Conservation (phyloP, 2,113 vertebrate genomes). For the Petroica traversi region DNA sequence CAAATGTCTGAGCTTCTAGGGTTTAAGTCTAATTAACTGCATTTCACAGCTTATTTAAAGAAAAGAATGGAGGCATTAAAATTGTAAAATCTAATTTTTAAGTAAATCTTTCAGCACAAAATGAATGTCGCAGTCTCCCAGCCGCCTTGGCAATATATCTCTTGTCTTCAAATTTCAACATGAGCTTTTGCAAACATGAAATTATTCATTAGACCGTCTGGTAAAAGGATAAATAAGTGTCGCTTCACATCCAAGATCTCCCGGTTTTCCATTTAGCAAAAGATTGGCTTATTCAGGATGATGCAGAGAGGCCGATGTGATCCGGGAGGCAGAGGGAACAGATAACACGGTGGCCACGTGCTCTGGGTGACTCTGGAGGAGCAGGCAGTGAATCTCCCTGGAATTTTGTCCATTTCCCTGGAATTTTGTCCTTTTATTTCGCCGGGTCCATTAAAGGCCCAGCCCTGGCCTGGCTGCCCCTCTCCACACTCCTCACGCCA, state of each 20-base stretch:
- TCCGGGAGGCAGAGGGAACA: not conserved
- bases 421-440: not conserved
- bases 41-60: conserved; percentile 84
- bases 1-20: conserved; percentile 77
- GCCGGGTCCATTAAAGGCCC: rapidly evolving
- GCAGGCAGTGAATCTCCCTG: not conserved
- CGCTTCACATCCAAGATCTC: conserved; percentile 75
- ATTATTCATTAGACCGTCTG: conserved; percentile 84
- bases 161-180: conserved; percentile 84
- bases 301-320: not conserved
- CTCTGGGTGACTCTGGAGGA: rapidly evolving
- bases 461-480: too few species aligned
- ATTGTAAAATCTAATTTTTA: conserved; percentile 85
- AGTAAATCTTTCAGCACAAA: conserved; percentile 83
- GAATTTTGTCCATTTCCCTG: not conserved
- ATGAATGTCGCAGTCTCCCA: conserved; percentile 79
- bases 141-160: conserved; percentile 78
- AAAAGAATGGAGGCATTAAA: conserved; percentile 84
- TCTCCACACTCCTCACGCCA: rapidly evolving
- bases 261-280: conserved; percentile 58
- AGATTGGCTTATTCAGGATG: conserved; percentile 43
- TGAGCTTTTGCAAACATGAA: conserved; percentile 84
- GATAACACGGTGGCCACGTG: not conserved
- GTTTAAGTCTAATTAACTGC: conserved; percentile 83
- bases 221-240: conserved; percentile 83